These are phyloP conservation scores for Drosophila lowei DNA, from an alignment of 1,140 invertebrate genomes.

Conservation along the genomic window DNA sequence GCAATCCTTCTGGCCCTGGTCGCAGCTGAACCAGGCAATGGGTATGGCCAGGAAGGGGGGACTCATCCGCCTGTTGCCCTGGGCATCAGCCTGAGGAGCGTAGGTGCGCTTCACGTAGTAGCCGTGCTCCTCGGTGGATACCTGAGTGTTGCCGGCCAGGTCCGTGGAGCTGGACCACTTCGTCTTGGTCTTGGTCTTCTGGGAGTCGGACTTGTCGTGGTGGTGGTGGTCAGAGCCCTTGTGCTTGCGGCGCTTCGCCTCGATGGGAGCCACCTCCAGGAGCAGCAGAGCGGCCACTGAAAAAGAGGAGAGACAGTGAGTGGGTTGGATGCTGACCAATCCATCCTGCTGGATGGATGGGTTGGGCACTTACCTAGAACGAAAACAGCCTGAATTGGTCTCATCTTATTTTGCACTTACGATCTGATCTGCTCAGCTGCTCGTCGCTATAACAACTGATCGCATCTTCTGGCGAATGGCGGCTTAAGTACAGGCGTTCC, in stretches of 20 bases:
- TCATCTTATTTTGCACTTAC: slow-evolving; percentile 43
- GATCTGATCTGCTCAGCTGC: slow-evolving; percentile 40
- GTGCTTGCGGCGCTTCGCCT: slow-evolving; percentile 67
- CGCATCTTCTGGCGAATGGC: slow-evolving; percentile 43
- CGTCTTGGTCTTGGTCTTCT: slow-evolving; percentile 74
- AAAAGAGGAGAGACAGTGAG: not conserved
- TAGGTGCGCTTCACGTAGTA: slow-evolving; percentile 80
- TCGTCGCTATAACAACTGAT: slow-evolving; percentile 62
- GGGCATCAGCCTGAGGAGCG: slow-evolving; percentile 20
- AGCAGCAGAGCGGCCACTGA: slow-evolving; percentile 55
- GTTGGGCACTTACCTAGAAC: slow-evolving; percentile 66
- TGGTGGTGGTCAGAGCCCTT: slow-evolving; percentile 58
- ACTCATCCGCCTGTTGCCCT: slow-evolving; percentile 41
- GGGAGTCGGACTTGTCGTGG: slow-evolving; percentile 17
- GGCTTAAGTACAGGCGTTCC: slow-evolving; percentile 62
- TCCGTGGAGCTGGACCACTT: slow-evolving; percentile 76
- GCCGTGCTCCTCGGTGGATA: slow-evolving; percentile 77
- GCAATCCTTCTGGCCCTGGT: slow-evolving; percentile 42
- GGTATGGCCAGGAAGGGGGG: slow-evolving; percentile 74
- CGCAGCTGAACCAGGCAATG: slow-evolving; percentile 74
- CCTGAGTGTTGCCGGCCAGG: slow-evolving; percentile 49
- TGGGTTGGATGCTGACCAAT: too few relatives aligned
- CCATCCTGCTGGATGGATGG: too few relatives aligned
- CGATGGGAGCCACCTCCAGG: slow-evolving; percentile 31
- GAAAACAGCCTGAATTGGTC: slow-evolving; percentile 42